phyloP scores from a whole-genome alignment of 2,113 vertebrate genomes.

The Mirza zaza region DNA sequence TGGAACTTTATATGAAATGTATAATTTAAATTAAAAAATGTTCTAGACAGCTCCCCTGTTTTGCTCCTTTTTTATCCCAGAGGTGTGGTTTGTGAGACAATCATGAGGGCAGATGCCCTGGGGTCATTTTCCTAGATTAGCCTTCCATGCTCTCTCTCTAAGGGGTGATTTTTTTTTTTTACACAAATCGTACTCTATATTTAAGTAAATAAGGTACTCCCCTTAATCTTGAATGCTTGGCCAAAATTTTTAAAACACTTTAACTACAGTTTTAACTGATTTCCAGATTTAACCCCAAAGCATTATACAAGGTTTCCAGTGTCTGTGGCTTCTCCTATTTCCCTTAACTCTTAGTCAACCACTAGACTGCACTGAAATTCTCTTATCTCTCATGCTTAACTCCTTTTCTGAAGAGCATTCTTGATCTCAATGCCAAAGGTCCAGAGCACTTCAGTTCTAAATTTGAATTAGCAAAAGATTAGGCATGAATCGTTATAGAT shows the following conservation, averaged over 20 bases:
- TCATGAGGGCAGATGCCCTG: background rate
- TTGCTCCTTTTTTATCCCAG: background rate
- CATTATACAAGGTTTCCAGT: slow-evolving; percentile 12
- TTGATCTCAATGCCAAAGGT: background rate
- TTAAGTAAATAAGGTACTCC: background rate
- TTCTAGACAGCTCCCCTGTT: background rate
- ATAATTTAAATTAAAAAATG: background rate
- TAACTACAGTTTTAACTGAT: slow-evolving; percentile 19
- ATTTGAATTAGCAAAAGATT: background rate
- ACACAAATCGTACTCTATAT: background rate
- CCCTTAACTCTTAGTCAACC: background rate
- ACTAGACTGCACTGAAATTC: background rate
- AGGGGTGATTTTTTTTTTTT: background rate
- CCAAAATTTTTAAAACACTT: background rate
- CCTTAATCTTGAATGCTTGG: background rate
- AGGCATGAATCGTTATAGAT: background rate
- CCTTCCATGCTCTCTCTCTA: background rate
- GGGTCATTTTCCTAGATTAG: background rate
- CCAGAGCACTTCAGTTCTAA: background rate
- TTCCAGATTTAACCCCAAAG: slow-evolving; percentile 10
- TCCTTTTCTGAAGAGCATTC: background rate
- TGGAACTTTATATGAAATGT: background rate
- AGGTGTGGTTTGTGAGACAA: background rate
- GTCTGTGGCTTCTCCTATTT: background rate
- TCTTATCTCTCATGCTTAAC: background rate